Percentiles rank a stretch among this genome's conserved stretches.
Evolutionary conservation across 2,113 vertebrate genomes (phyloP).

Genomic region (Thunnus maccoyii): DNA sequence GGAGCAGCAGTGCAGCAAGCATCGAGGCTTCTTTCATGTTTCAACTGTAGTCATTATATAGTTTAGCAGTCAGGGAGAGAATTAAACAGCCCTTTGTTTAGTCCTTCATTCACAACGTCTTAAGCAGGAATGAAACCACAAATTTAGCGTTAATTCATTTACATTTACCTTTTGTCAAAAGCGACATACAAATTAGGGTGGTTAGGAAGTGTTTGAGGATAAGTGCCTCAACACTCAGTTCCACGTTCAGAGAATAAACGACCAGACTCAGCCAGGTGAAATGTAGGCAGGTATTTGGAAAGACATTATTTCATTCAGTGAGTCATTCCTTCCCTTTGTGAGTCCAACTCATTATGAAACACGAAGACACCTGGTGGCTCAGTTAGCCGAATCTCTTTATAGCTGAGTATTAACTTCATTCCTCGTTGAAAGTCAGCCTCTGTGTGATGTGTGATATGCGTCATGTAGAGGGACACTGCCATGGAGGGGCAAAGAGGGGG

Average conservation of each 20-base stretch:
- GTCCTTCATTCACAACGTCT: background rate
- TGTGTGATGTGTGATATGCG: constrained; percentile 13
- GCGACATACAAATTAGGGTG: no score
- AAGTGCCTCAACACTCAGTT: no score
- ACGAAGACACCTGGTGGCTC: constrained; percentile 18
- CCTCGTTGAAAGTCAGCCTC: background rate
- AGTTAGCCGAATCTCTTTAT: constrained; percentile 9
- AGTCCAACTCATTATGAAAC: constrained; percentile 10
- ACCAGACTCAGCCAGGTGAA: constrained; percentile 10
- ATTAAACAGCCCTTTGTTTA: background rate
- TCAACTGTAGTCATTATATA: background rate
- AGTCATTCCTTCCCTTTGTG: constrained; percentile 14
- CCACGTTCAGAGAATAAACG: constrained; percentile 1
- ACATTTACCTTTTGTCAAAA: no score
- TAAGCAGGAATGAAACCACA: constrained; percentile 1
- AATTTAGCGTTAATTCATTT: background rate
- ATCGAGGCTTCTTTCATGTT: background rate
- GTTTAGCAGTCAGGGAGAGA: background rate
- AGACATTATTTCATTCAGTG: constrained; percentile 8
- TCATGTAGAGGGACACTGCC: constrained; percentile 13
- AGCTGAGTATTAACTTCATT: constrained; percentile 8
- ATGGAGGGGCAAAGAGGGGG: constrained; percentile 7
- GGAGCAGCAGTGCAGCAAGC: background rate
- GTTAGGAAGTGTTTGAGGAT: no score
- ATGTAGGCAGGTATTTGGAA: constrained; percentile 23